Evolutionary conservation across 1,140 invertebrate genomes (phyloP).

Genomic region (Melanaphis sacchari): DNA sequence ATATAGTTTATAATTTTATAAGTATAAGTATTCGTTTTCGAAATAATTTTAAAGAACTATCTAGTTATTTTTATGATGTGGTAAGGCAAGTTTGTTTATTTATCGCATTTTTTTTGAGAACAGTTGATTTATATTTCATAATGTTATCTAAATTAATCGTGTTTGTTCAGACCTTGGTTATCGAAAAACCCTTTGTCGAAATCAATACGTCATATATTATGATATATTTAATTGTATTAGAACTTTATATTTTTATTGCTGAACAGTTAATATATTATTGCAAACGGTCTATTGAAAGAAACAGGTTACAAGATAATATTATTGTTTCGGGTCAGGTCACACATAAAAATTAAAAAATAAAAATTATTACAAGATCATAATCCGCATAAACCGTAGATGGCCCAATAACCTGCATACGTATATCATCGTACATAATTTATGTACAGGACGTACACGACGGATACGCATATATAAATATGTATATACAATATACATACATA

Average conservation of each 20-base stretch:
- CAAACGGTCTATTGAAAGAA: conserved; percentile 17
- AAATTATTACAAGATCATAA: conserved; percentile 31
- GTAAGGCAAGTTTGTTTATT: not conserved
- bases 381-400: not conserved
- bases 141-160: conserved; percentile 36
- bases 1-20: not conserved
- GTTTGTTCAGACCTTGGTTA: conserved; percentile 28
- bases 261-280: not conserved
- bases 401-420: not conserved
- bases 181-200: not conserved
- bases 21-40: not conserved
- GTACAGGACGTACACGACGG: not conserved
- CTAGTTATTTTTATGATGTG: not conserved
- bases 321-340: conserved; percentile 21
- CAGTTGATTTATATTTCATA: not conserved
- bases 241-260: not conserved
- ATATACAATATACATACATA: too few relatives aligned
- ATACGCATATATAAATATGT: not conserved
- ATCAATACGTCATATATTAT: not conserved
- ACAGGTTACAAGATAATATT: not conserved
- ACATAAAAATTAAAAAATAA: not conserved
- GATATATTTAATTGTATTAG: not conserved
- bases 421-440: conserved; percentile 27
- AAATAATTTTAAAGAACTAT: not conserved
- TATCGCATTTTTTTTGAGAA: not conserved